phyloP scores from a whole-genome alignment of 2,888 invertebrate genomes.

The Leptarthrus brevirostris region DNA sequence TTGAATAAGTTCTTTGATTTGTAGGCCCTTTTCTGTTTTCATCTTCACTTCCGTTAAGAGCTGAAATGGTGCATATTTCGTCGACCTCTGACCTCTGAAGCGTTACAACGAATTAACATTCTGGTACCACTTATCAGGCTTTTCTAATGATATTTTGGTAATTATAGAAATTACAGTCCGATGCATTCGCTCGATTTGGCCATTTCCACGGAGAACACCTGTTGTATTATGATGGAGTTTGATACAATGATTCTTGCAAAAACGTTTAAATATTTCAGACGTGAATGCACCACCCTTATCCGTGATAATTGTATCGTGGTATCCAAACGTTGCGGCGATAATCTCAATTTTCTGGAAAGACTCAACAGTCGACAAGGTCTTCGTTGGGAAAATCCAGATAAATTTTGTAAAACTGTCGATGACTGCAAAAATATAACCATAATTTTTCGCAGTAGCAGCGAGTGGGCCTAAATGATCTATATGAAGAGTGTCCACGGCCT shows the following conservation, averaged over 20 bases:
- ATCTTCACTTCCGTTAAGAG: not conserved
- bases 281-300: not conserved
- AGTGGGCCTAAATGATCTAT: too few relatives aligned
- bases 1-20: not conserved
- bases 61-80: not conserved
- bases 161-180: not conserved
- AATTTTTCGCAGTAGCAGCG: not conserved
- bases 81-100: not conserved
- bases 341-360: too few relatives aligned
- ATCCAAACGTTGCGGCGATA: not conserved
- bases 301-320: rapidly evolving
- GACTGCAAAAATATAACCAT: not conserved
- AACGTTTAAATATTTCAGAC: not conserved
- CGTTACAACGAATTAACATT: not conserved
- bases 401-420: too few relatives aligned
- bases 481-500: not conserved
- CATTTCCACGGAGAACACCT: too few relatives aligned
- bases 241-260: not conserved
- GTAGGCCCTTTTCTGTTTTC: not conserved
- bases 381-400: too few relatives aligned
- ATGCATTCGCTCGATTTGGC: too few relatives aligned
- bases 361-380: not conserved
- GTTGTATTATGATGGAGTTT: not conserved
- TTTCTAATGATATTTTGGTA: not conserved
- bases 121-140: not conserved